Evolutionary conservation across 1,140 invertebrate genomes (phyloP).

Genomic region (Temnothorax curvispinosus): DNA sequence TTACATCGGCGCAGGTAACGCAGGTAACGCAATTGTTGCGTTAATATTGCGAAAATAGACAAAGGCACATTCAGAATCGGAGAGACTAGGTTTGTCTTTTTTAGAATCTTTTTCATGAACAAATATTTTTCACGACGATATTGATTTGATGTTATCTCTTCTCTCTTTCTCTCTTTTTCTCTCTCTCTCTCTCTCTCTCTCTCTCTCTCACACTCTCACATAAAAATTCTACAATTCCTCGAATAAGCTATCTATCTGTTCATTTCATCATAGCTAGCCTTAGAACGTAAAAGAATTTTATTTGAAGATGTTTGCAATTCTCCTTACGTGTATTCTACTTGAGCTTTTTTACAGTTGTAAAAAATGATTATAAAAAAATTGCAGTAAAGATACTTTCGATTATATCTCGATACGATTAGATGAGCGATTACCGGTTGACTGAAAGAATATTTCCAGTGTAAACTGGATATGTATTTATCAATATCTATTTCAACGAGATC

Average conservation of each 20-base stretch:
- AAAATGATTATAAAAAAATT: conserved; percentile 24
- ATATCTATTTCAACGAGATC: conserved; percentile 26
- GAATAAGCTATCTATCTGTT: conserved; percentile 16
- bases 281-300: conserved; percentile 38
- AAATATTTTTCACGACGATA: conserved; percentile 1
- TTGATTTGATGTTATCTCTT: conserved; percentile 14
- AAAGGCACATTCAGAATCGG: neutral
- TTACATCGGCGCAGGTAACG: conserved; percentile 28
- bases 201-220: neutral
- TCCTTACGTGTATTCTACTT: neutral
- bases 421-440: conserved; percentile 39
- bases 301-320: conserved; percentile 45
- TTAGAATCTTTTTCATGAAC: neutral
- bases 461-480: conserved; percentile 20
- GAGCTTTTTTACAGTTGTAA: neutral
- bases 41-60: conserved; percentile 37
- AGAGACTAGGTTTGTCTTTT: neutral
- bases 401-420: conserved; percentile 66
- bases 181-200: no score
- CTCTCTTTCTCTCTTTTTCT: neutral
- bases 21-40: conserved; percentile 34
- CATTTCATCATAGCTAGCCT: neutral
- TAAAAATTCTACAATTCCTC: conserved; percentile 36
- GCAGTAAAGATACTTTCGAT: conserved; percentile 22
- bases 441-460: conserved; percentile 8